Percentiles rank a stretch among this genome's conserved stretches.
Evolutionary conservation across 2,888 invertebrate genomes (phyloP).

Genomic region (Parnassius mnemosyne): DNA sequence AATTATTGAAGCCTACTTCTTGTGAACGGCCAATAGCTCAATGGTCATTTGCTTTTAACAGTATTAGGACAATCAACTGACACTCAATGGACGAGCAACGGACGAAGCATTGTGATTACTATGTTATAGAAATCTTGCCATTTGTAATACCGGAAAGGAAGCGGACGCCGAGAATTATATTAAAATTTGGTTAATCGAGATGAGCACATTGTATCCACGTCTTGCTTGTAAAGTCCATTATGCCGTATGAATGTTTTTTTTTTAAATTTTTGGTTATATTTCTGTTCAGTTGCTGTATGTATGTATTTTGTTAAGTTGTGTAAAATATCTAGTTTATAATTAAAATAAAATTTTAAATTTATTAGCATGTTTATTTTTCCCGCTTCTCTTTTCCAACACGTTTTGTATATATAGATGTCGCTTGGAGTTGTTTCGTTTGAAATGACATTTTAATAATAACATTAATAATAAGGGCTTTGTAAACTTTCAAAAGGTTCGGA

Average conservation of each 20-base stretch:
- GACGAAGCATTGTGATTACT: constrained; percentile 17
- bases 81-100: constrained; percentile 3
- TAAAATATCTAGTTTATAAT: constrained; percentile 79
- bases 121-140: constrained; percentile 33
- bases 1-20: constrained; percentile 45
- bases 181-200: constrained; percentile 13
- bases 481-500: constrained; percentile 42
- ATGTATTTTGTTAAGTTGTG: constrained; percentile 81
- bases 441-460: constrained; percentile 32
- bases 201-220: constrained; percentile 28
- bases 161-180: constrained; percentile 4
- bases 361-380: constrained; percentile 64
- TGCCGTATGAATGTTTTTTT: constrained; percentile 59
- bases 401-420: constrained; percentile 47
- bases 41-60: constrained; percentile 49
- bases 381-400: constrained; percentile 34
- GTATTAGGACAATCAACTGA: constrained; percentile 56
- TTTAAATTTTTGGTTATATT: constrained; percentile 61
- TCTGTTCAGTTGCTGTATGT: constrained; percentile 77
- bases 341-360: constrained; percentile 71
- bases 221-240: constrained; percentile 34
- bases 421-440: constrained; percentile 36
- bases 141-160: constrained; percentile 20
- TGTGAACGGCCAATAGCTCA: constrained; percentile 46
- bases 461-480: constrained; percentile 51